Evolutionary conservation across 2,888 invertebrate genomes (phyloP), one percentile per base, ranked within the genome.

Genomic region (Cataglyphis livida): DNA sequence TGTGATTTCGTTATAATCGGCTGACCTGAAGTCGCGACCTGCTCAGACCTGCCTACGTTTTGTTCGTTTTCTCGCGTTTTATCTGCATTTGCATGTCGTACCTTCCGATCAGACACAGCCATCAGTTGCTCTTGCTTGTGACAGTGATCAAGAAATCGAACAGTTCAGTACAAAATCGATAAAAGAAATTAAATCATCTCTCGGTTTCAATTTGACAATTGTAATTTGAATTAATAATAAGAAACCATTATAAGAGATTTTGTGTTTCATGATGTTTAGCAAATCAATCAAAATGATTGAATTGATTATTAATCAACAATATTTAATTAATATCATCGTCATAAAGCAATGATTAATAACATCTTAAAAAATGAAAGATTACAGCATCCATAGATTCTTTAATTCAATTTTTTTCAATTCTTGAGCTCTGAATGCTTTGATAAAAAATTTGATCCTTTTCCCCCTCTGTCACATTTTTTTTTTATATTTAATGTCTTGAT

Each of bases 1-100:
- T 32, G 28, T 15, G 57, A 57, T 57, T 76, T 76, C 57, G 41
- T n/a, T 0, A 38, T 57, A 76, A 76, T 76, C 76, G 21, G 21
- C 0, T 76, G 76, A 66, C 66, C 76, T 66, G 57, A 76, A 57
- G 54, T 66, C 76, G 1, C n/a, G 76, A 66, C 66, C 54, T 76
- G 54, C 12, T 12, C 38, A 51, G 76, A 66, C 54, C 57, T 76
- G 57, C 25, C 25, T 38, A 35, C 5, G 25, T 65, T 61, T 38
- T 9, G 54, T 12, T 15, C 38, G 15, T 81, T 54, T 57, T 75
- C 15, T 21, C 6, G 7, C 5, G 28, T 15, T 6, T 76, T 76
- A 76, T 75, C 64, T 64, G 25, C 15, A 7, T 35, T 35, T 21
- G 74, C 21, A 10, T 38, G 51, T 75, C 21, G 15, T 51, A 64